These are phyloP conservation scores for Labrus mixtus DNA, from an alignment of 2,113 vertebrate species.

Conservation along the genomic window DNA sequence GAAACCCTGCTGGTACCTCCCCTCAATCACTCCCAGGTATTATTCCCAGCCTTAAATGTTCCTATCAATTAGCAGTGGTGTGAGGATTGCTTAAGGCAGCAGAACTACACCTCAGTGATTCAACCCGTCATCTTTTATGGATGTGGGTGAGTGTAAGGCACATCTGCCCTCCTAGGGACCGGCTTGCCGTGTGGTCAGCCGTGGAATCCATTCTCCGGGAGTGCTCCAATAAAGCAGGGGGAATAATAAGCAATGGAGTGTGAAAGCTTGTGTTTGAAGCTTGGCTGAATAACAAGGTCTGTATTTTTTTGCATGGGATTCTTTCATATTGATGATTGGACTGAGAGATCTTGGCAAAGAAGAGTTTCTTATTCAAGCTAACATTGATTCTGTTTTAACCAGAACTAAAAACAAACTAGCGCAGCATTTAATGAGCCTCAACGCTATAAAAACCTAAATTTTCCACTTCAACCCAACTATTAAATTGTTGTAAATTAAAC, in stretches of 20 bases:
- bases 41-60: conserved; percentile 48
- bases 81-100: conserved; percentile 57
- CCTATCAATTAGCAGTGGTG: conserved; percentile 62
- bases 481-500: conserved; percentile 36
- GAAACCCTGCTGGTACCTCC: conserved; percentile 4
- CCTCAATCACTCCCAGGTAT: conserved; percentile 8
- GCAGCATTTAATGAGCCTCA: conserved; percentile 43
- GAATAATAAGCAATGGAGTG: conserved; percentile 60
- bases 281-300: conserved; percentile 58
- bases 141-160: conserved; percentile 39
- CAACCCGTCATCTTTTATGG: conserved; percentile 68
- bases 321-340: conserved; percentile 31
- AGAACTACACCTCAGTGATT: conserved; percentile 50
- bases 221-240: conserved; percentile 51
- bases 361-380: conserved; percentile 36
- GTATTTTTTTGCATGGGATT: conserved; percentile 34
- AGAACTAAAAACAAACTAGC: conserved; percentile 43
- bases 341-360: no score
- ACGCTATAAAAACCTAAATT: conserved; percentile 13
- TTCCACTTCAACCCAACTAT: conserved; percentile 20
- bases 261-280: conserved; percentile 38
- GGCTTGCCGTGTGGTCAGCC: conserved; percentile 39
- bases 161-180: conserved; percentile 48
- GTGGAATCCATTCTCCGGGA: conserved; percentile 52
- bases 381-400: conserved; percentile 55